These are phyloP conservation scores for Chorisops tibialis DNA, from an alignment of 2,888 invertebrate species.

Conservation along the genomic window DNA sequence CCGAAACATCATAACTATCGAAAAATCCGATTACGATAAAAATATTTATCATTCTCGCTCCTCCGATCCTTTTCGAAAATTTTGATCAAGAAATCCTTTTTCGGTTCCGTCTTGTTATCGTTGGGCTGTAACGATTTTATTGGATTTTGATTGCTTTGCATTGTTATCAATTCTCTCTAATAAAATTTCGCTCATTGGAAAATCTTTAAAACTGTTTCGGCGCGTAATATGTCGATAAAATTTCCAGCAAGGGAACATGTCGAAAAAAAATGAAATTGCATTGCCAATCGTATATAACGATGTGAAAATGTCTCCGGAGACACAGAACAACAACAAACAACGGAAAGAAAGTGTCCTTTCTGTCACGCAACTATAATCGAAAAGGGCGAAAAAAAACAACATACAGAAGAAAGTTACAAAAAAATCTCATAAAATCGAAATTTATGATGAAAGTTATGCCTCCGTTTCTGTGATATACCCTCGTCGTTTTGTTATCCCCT, in stretches of 20 bases:
- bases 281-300: constrained; percentile 19
- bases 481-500: constrained; percentile 15
- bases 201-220: background rate
- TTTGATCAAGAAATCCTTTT: constrained; percentile 19
- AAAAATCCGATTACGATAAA: constrained; percentile 23
- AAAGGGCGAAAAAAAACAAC: background rate
- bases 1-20: constrained; percentile 1
- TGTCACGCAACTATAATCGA: background rate
- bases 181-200: background rate
- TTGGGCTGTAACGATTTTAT: constrained; percentile 27
- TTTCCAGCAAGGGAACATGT: too few species aligned
- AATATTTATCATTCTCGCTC: constrained; percentile 20
- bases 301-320: constrained; percentile 17
- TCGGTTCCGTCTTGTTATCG: constrained; percentile 18
- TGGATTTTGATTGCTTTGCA: constrained; percentile 28
- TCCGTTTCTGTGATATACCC: constrained; percentile 13
- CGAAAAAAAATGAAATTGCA: constrained; percentile 22
- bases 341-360: constrained; percentile 5
- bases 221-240: too few species aligned
- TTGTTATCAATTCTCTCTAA: constrained; percentile 8
- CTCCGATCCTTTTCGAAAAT: constrained; percentile 7
- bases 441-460: constrained; percentile 17
- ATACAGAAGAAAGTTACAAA: constrained; percentile 1
- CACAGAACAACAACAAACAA: background rate
- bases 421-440: constrained; percentile 25